A percentile compares a stretch with the other conserved stretches of the same genome.
phyloP scores from a whole-genome alignment of 2,797 vertebrate genomes.

The Pseudotriccus pelzelni region DNA sequence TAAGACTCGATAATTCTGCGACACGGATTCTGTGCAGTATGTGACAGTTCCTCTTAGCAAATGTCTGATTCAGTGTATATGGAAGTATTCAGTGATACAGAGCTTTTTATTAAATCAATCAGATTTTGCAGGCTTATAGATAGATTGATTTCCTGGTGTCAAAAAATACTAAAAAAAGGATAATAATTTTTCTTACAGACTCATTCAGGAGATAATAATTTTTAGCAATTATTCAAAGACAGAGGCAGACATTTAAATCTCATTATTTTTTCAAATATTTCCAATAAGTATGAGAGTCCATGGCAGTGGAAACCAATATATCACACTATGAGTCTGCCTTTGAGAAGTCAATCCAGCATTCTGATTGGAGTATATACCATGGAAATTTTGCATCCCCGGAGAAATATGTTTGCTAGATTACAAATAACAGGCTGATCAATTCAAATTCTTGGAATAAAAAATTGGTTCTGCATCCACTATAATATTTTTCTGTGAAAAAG shows the following conservation, averaged over 20 bases:
- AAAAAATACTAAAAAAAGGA: not conserved
- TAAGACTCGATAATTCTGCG: not conserved
- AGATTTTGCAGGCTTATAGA: not conserved
- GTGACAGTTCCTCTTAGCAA: not conserved
- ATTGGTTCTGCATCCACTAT: not conserved
- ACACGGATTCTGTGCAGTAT: not conserved
- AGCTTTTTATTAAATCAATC: not conserved
- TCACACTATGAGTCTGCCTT: not conserved
- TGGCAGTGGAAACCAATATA: not conserved
- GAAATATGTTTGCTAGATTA: not conserved
- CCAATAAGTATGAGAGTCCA: not conserved
- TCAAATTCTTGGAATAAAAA: not conserved
- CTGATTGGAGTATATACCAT: not conserved
- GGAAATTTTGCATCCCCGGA: not conserved
- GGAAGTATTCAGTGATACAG: not conserved
- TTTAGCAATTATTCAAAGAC: constrained; percentile 19
- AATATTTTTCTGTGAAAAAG: not conserved
- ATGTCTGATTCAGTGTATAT: not conserved
- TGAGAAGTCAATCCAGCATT: not conserved
- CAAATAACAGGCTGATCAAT: not conserved
- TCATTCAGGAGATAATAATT: constrained; percentile 20
- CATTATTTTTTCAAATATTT: constrained; percentile 20
- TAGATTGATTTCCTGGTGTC: not conserved
- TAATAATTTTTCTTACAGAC: not conserved
- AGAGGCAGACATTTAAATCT: constrained; percentile 5